Conservation (phyloP, 2,113 vertebrate species). For the Rynchops niger region DNA sequence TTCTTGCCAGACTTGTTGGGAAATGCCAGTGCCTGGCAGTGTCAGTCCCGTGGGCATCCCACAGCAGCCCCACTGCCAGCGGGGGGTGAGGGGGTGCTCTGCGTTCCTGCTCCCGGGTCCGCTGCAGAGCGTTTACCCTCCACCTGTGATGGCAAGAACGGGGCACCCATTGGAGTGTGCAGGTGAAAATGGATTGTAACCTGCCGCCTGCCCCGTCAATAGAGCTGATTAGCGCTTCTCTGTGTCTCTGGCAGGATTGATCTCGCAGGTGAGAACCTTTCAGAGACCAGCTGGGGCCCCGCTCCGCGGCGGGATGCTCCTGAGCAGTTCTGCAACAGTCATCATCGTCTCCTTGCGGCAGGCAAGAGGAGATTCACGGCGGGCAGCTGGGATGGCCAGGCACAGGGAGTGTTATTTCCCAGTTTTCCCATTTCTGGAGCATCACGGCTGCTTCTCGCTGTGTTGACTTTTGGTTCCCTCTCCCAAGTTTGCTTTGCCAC, state of each 20-base stretch:
- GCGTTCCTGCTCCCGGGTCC: not conserved
- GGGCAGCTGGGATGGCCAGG: not conserved
- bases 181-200: slow-evolving; percentile 78
- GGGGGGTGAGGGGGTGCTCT: not conserved
- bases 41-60: fast-evolving
- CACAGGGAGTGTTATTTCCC: not conserved
- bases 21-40: not conserved
- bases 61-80: not conserved
- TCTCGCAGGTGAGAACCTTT: slow-evolving; percentile 65
- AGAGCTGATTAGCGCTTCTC: slow-evolving; percentile 64
- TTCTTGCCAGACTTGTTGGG: not conserved
- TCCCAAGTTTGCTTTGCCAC: not conserved
- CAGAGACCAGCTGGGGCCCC: slow-evolving; percentile 50
- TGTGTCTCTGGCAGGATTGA: slow-evolving; percentile 52
- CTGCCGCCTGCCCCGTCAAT: slow-evolving; percentile 42
- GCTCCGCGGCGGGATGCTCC: not conserved
- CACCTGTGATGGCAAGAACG: slow-evolving; percentile 19
- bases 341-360: not conserved
- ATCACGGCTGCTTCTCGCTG: not conserved
- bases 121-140: not conserved
- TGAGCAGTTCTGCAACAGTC: not conserved
- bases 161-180: slow-evolving; percentile 65
- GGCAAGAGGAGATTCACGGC: not conserved
- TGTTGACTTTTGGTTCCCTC: not conserved
- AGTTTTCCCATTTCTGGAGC: not conserved